Base-by-base conservation (phyloP, 2,113 vertebrate genomes). In the Hylia prasina region DNA sequence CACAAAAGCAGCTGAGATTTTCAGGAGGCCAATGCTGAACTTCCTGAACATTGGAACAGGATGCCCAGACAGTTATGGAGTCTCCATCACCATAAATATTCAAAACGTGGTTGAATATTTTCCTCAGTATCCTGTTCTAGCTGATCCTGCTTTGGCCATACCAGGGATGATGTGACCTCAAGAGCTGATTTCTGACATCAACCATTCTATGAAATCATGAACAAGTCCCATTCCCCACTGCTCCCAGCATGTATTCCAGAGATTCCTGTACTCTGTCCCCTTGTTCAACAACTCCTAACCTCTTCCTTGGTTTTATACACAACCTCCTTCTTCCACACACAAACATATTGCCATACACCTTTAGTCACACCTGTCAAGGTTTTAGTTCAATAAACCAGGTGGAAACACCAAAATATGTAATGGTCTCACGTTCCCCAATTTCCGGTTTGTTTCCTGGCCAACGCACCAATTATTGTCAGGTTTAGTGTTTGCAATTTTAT, bases 171-270 rank as follows among this genome's bases (percentile, higher is more conserved):
- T 0, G 1, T 45, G 23, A 69, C 35, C n/a, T 78, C 31, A 65
- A 33, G 13, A 70, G 14, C 2, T 58, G 7, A 14, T 27, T 91
- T 84, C 25, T 47, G 23, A 15, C 8, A 45, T 40, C 42, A 70
- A 9, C 5, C 14, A 35, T 50, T 44, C 15, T 39, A 3, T 50
- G 47, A 89, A 93, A 58, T 57, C 16, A 57, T 18, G 6, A 66
- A 8, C 0, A 3, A 61, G 16, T 48, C 13, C 19, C 28, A 33
- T 13, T 40, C 8, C 3, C 15, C 6, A 1, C 22, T 54, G 20
- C 6, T 70, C 7, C 30, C 58, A 61, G 31, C 13, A 44, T 0
- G 0, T 11, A 50, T 57, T 76, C 42, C 56, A 78, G 10, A 71
- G 15, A 48, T 81, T 48, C 25, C 54, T 45, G 25, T 45, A 50